Conservation (phyloP, 2,888 invertebrate species). For the Melinaea marsaeus region DNA sequence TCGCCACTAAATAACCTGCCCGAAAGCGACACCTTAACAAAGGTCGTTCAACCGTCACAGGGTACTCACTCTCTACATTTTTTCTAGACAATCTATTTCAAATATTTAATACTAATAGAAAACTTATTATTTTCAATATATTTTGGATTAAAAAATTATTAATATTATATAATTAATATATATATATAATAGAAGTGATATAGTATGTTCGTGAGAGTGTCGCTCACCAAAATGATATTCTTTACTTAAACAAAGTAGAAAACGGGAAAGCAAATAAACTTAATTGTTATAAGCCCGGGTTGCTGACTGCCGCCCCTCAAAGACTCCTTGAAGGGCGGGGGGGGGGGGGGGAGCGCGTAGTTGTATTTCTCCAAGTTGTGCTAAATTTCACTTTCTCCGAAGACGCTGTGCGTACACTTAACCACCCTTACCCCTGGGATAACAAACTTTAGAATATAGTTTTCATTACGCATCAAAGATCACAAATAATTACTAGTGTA, state of each 20-base stretch:
- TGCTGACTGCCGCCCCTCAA: constrained; percentile 59
- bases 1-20: constrained; percentile 73
- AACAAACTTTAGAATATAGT: constrained; percentile 60
- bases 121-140: no score
- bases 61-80: constrained; percentile 52
- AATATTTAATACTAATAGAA: background rate
- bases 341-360: constrained; percentile 51
- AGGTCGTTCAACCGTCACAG: constrained; percentile 76
- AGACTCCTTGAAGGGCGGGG: constrained; percentile 48
- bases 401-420: constrained; percentile 75
- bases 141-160: no score
- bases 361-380: constrained; percentile 77
- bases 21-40: constrained; percentile 76
- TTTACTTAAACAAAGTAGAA: constrained; percentile 47
- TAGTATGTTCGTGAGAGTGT: background rate
- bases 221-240: constrained; percentile 11
- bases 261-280: constrained; percentile 71
- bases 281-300: constrained; percentile 76
- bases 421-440: constrained; percentile 58
- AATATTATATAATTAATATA: no score
- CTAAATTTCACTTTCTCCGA: constrained; percentile 78
- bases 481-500: background rate
- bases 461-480: background rate
- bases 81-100: constrained; percentile 38
- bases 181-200: background rate